These are phyloP conservation scores for Panzeria rudis DNA, from an alignment of 2,888 invertebrate genomes.

Conservation along the genomic window DNA sequence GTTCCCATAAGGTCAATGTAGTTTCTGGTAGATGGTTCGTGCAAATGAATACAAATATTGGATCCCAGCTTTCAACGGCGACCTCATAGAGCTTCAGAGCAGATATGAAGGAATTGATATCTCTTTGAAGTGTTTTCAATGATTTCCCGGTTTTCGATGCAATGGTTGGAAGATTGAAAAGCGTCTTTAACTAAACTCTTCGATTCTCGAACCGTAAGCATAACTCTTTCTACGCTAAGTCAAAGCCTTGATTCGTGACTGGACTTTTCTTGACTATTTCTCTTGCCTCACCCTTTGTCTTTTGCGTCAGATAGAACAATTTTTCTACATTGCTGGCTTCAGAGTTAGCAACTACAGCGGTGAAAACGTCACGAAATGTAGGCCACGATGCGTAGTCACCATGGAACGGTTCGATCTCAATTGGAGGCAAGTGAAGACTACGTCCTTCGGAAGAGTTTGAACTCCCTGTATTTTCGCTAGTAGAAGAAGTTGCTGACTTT, in stretches of 20 bases:
- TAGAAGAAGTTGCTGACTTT: background rate
- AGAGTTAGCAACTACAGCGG: background rate
- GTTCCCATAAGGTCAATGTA: conserved; percentile 14
- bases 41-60: conserved; percentile 12
- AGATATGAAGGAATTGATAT: conserved; percentile 1
- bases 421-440: background rate
- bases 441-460: background rate
- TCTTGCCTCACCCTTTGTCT: conserved; percentile 6
- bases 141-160: background rate
- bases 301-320: background rate
- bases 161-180: background rate
- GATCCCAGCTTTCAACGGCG: background rate
- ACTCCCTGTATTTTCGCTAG: background rate
- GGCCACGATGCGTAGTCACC: conserved; percentile 1
- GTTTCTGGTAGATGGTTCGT: background rate
- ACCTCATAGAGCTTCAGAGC: background rate
- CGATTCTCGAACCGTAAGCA: background rate
- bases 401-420: background rate
- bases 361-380: background rate
- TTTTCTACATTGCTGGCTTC: background rate
- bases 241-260: conserved; percentile 6
- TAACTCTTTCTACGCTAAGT: background rate
- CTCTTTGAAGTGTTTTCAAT: background rate
- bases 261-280: conserved; percentile 1
- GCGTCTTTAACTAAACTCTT: background rate